Evolutionary conservation across 92 coral and sea anemone genomes (phyloP).

Genomic region (Bergia puertoricense): DNA sequence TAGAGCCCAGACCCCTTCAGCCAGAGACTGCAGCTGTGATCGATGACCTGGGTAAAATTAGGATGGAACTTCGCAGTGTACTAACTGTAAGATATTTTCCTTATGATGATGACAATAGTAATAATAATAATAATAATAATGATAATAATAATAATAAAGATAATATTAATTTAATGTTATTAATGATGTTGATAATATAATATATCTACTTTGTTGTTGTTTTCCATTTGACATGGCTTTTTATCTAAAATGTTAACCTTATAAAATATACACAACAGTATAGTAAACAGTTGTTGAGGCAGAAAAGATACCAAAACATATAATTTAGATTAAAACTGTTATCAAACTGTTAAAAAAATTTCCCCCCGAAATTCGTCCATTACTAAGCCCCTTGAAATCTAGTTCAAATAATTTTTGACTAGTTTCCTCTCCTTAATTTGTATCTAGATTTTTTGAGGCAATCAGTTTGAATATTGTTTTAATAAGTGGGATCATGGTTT

Average conservation of each 20-base stretch:
- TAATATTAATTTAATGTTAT: background rate
- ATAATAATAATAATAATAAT: background rate
- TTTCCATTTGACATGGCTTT: background rate
- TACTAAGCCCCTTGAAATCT: no score
- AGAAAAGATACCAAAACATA: no score
- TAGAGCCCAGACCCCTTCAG: slow-evolving; percentile 11
- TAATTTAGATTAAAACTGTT: no score
- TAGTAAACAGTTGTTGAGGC: no score
- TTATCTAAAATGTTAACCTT: background rate
- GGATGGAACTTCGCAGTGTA: slow-evolving; percentile 62
- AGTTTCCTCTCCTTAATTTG: no score
- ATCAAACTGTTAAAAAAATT: no score
- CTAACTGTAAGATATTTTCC: slow-evolving; percentile 54
- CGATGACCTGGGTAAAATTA: slow-evolving; percentile 64
- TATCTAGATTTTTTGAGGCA: background rate
- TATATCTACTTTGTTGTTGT: background rate
- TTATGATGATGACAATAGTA: background rate
- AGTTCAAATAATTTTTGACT: no score
- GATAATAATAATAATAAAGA: background rate
- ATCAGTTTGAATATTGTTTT: no score
- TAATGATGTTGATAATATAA: background rate
- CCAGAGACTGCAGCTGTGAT: slow-evolving; percentile 56
- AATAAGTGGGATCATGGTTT: no score
- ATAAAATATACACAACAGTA: background rate
- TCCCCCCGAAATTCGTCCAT: no score